Evolutionary conservation across 2,113 vertebrate genomes (phyloP), one percentile per base, ranked within the genome.

Genomic region (Etheostoma cragini): DNA sequence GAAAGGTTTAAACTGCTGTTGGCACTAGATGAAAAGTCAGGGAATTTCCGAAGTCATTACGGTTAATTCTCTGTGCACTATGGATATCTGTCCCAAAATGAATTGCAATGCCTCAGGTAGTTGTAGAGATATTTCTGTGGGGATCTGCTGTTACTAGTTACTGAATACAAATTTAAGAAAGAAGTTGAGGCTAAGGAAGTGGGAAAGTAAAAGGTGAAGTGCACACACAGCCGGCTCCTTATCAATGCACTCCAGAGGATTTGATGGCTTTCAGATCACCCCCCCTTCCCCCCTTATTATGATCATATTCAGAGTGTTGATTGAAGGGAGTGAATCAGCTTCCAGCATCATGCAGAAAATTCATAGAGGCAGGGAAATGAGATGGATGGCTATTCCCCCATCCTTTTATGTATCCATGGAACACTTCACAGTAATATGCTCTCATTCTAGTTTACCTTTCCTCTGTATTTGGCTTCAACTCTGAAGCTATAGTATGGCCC

Each of bases 241-340:
- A 95, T 95, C 94, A 92, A 90, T 89, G 92, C 92, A 88, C 91
- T 94, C 87, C 92, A 93, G 91, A 91, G 88, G 80, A 85, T 93
- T 92, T 87, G 87, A 91, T 91, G 90, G 85, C 57, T 88, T 87
- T 84, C 74, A 78, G 80, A 85, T 88, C 78, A 87, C 87, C 62
- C 90, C 87, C 86, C 84, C 88, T 81, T 86, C 81, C 87, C 87
- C 62, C 90, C 83, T 89, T 92, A 93, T 95, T 93, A 94, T 91
- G 88, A 87, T 89, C 89, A 81, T 86, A 85, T 87, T 86, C 90
- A 64, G 81, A 72, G 73, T 83, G 74, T 82, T 76, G 86, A 92
- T 83, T 83, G 83, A 85, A 74, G 82, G 76, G 79, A 83, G 69
- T 83, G 83, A 93, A 88, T 93, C 92, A 83, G 82, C 90, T 91